A percentile compares a stretch with the other conserved stretches of the same genome.
phyloP scores from a whole-genome alignment of 2,113 vertebrate genomes.

The Erpornis zantholeuca region DNA sequence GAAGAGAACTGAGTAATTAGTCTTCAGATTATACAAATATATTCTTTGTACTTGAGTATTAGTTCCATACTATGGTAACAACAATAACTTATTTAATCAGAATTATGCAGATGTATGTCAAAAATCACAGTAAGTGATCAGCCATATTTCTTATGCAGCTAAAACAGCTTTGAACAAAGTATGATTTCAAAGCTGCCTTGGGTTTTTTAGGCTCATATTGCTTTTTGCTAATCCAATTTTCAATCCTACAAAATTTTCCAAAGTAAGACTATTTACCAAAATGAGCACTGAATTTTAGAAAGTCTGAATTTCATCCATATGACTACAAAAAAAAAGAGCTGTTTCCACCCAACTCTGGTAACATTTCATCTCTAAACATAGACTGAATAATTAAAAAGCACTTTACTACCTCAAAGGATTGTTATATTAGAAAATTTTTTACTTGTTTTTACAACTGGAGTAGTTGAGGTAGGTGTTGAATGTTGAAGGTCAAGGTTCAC shows the following conservation, averaged over 20 bases:
- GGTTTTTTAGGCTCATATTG: neutral
- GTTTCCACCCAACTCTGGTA: neutral
- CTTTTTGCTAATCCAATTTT: neutral
- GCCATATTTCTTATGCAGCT: neutral
- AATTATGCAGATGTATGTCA: neutral
- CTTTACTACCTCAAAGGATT: neutral
- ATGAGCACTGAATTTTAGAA: neutral
- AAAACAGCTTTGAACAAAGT: neutral
- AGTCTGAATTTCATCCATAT: neutral
- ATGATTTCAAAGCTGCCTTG: neutral
- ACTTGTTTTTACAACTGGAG: neutral
- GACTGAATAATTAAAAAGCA: neutral
- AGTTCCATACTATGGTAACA: neutral
- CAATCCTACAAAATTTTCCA: neutral
- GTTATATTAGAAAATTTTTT: neutral
- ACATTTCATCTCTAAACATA: neutral
- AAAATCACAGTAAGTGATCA: neutral
- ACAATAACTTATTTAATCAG: neutral
- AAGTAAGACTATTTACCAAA: neutral
- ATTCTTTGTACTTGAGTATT: neutral
- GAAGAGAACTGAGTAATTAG: neutral
- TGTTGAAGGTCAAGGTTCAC: neutral
- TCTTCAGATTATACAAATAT: neutral
- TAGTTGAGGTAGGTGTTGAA: neutral
- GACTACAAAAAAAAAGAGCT: neutral